phyloP scores from a whole-genome alignment of 2,888 invertebrate species.

The Agonopterix heracliana region DNA sequence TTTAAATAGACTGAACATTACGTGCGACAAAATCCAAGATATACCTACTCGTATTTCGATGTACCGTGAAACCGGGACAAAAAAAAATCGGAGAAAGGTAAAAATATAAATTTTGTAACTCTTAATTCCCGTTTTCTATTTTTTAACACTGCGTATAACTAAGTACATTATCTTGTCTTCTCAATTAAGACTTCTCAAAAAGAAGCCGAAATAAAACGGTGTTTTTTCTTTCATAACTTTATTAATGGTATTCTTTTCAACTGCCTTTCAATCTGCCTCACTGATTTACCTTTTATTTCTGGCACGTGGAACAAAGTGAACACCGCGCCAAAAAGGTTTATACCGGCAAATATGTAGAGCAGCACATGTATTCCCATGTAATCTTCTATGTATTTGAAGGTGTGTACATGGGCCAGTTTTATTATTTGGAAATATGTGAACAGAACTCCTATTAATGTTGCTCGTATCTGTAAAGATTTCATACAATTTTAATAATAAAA shows the following conservation, averaged over 20 bases:
- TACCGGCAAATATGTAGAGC: conserved; percentile 49
- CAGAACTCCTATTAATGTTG: conserved; percentile 38
- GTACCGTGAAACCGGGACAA: too few relatives aligned
- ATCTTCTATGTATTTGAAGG: conserved; percentile 48
- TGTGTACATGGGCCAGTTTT: conserved; percentile 45
- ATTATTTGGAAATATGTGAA: conserved; percentile 47
- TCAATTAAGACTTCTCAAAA: too few relatives aligned
- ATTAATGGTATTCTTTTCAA: conserved; percentile 47
- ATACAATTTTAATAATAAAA: neutral
- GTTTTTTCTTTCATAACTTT: conserved; percentile 21
- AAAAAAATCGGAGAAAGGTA: too few relatives aligned
- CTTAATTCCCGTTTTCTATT: too few relatives aligned
- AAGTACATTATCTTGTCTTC: too few relatives aligned
- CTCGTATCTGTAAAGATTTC: conserved; percentile 44
- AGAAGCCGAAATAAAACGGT: too few relatives aligned
- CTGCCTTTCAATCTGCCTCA: conserved; percentile 50
- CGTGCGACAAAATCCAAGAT: too few relatives aligned
- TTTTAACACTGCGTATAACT: too few relatives aligned
- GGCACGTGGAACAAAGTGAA: conserved; percentile 49
- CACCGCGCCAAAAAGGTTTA: conserved; percentile 53
- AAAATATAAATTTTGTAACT: too few relatives aligned
- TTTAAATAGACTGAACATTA: too few relatives aligned
- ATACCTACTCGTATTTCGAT: too few relatives aligned
- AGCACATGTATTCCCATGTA: conserved; percentile 48
- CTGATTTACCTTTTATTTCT: conserved; percentile 34